Base-by-base conservation (phyloP, 2,888 invertebrate species). In the Dilophus febrilis region DNA sequence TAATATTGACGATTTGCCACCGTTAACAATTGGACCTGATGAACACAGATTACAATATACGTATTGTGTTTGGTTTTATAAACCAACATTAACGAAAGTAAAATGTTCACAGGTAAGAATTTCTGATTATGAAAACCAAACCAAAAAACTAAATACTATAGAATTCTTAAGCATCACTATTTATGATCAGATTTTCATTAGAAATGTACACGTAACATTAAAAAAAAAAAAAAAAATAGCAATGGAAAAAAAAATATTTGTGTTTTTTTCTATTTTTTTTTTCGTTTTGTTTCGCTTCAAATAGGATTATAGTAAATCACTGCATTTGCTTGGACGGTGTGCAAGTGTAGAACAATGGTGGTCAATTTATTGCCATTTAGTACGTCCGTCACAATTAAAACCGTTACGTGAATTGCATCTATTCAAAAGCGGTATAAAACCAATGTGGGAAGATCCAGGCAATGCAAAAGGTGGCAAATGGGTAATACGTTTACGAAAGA, bases 381-480 rank as follows among this genome's bases (percentile, higher is more conserved):
- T 82, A 48, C 74, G 92, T 53, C 87, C 95, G 38, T 77, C 83
- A 42, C 88, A 95, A 53, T 71, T 97, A 51, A 80, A 83, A 33
- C 83, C 87, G 14, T 87, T 88, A 54, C 77, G 90, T 54, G 94
- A 97, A 65, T 77, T 94, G 55, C 95, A 95, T 64, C 72, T 98
- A 44, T 98, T 98, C 65, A 97, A 97, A 71, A 58, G 91, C 53
- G 97, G 95, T 50, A 94, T 98, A 54, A 88, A 91, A 61, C 97
- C 97, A 17, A 95, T 98, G 86, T 98, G 97, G 98, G 98, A 98
- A 71, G 95, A 97, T 64, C 78, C 82, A 43, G 88, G 90, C 36
- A 98, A 98, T 66, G 80, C 83, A 57, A 81, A 84, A 60, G 97
- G 98, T 40, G 98, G 97, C 22, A 95, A 95, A 68, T 98, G 97